Conservation (phyloP, 2,113 vertebrate genomes). For the Mesocricetus auratus region DNA sequence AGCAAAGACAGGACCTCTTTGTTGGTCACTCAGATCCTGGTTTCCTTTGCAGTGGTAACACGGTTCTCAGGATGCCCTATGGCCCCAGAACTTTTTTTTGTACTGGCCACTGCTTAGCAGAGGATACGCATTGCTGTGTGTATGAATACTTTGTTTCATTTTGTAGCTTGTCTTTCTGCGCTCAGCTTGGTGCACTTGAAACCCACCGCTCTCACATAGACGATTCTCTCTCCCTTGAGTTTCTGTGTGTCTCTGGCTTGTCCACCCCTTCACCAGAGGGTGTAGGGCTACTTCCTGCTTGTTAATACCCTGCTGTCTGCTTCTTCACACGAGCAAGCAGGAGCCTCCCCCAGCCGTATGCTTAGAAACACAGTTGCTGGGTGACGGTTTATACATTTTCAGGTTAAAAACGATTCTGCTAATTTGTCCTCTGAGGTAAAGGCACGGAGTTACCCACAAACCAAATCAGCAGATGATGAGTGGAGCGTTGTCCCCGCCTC, state of each 20-base stretch:
- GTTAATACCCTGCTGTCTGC: neutral
- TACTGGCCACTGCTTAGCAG: neutral
- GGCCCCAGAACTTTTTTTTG: neutral
- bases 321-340: rapidly evolving
- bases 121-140: neutral
- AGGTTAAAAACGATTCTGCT: neutral
- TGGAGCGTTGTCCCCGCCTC: neutral
- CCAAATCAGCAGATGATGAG: neutral
- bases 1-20: neutral
- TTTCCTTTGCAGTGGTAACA: neutral
- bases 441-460: neutral
- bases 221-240: neutral
- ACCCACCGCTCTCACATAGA: neutral
- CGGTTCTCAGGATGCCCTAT: neutral
- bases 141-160: neutral
- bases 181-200: neutral
- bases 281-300: neutral
- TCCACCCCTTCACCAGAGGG: neutral
- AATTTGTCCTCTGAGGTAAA: neutral
- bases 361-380: neutral
- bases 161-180: neutral
- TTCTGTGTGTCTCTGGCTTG: neutral
- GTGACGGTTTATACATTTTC: neutral
- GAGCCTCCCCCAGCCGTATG: neutral
- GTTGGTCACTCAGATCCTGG: neutral